Base-by-base conservation (phyloP, 2,113 vertebrate species). In the Ammospiza nelsoni region DNA sequence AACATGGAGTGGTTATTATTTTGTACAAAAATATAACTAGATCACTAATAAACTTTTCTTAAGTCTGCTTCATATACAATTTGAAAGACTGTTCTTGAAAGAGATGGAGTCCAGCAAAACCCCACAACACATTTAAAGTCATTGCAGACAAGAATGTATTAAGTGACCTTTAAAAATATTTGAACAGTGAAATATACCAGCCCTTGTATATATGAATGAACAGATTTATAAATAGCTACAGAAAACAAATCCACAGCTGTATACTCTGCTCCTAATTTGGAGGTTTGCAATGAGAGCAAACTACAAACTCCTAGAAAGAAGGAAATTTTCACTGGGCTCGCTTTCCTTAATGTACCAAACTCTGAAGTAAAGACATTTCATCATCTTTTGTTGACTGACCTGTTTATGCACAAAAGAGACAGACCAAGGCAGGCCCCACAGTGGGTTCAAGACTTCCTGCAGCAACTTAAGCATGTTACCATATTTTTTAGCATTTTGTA, bases 21-120 rank as follows among this genome's bases (percentile, higher is more conserved):
- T 97, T 88, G 79, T 39, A 55, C 46, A 93, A 81, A 91, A 94
- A 92, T 83, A 72, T 96, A 96, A 93, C 82, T 93, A 73, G 14
- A 8, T 44, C 78, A 72, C 28, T 43, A 57, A 78, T 71, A 52
- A 73, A 92, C 9, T 86, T 97, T 90, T 80, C 87, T 28, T 2
- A 93, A 82, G 9, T n/a, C 65, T 90, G 4, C 33, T 88, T 92
- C 91, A 78, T 89, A 15, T 37, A 72, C 80, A 91, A 65, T 69
- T 69, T 54, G 9, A 62, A 84, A 62, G 43, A 59, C 11, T 20
- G 4, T 39, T 76, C 20, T 63, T 51, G 15, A 79, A 83, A 85
- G 15, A 18, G 22, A 28, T 5, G 8, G 39, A 43, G n/a, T 75
- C 52, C 39, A 68, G 20, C 9, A 61, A 86, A 90, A 73, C 9